Evolutionary conservation across 2,888 invertebrate genomes (phyloP), one percentile per base, ranked within the genome.

Genomic region (Fissipunctia ypsillon): DNA sequence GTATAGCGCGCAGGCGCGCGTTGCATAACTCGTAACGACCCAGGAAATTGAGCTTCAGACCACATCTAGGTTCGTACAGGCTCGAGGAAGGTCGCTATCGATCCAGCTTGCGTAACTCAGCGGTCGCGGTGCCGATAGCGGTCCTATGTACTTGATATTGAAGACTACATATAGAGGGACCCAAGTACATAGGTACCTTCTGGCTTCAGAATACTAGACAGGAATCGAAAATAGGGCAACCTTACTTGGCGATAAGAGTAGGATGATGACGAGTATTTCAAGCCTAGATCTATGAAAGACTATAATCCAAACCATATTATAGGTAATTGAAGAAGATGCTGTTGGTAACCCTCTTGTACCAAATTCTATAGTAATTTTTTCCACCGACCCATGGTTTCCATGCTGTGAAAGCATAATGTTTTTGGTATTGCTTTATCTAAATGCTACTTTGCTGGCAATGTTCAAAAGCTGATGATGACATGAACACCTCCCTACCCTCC

Each of bases 1-100:
- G 35, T 4, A 25, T 12, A 79, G 60, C 56, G 86, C 86, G 86
- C 86, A 84, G 71, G 86, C 86, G 86, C 81, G 86, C 4, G 45
- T 86, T 86, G 79, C 86, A 84, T 86, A 86, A 86, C 84, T 73
- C 61, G 60, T 83, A 83, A 79, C 83, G 84, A 85, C 70, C 64
- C 81, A 86, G 86, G 83, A 86, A 86, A 50, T 76, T 67, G 69
- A 75, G 64, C 56, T 83, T 75, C 76, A 76, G 80, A 73, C 66
- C 65, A 69, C 69, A 66, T 80, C 85, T 86, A 83, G 84, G 80
- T 81, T 86, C 67, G 59, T 85, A 86, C 71, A 80, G 67, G 2
- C 64, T 45, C 9, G 68, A 69, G 71, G 71, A 67, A 77, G 77
- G 82, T 69, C 76, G 72, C 16, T 80, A 86, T 86, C 79, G 86